Evolutionary conservation across 2,888 invertebrate genomes (phyloP).

Genomic region (Liopterus haemorrhoidalis): DNA sequence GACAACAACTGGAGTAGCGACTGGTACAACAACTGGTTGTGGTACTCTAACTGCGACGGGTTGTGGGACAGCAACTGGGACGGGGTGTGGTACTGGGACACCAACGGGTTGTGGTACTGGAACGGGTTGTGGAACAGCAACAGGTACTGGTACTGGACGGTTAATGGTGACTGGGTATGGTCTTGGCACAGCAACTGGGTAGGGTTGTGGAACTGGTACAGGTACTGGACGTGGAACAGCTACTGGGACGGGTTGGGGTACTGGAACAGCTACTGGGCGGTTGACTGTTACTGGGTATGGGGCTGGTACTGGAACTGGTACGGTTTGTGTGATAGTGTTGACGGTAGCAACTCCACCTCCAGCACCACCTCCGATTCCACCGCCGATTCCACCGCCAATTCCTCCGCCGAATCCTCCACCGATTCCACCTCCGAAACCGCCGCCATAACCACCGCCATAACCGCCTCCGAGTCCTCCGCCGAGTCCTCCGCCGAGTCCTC

Average conservation of each 20-base stretch:
- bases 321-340: constrained; percentile 24
- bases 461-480: constrained; percentile 15
- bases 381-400: constrained; percentile 5
- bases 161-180: constrained; percentile 19
- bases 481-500: constrained; percentile 8
- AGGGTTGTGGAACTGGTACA: constrained; percentile 19
- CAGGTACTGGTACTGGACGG: constrained; percentile 21
- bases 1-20: constrained; percentile 19
- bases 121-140: constrained; percentile 17
- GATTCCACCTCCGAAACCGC: constrained; percentile 16
- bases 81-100: constrained; percentile 21
- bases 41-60: constrained; percentile 23
- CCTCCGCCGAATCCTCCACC: constrained; percentile 18
- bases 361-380: constrained; percentile 5
- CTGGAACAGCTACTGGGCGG: constrained; percentile 21
- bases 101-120: constrained; percentile 15
- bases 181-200: constrained; percentile 17
- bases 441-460: constrained; percentile 12
- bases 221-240: constrained; percentile 20
- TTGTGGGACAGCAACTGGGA: constrained; percentile 21
- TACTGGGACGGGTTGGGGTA: constrained; percentile 20
- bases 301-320: constrained; percentile 22
- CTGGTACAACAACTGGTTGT: constrained; percentile 19
- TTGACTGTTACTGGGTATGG: constrained; percentile 23
- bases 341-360: constrained; percentile 15